Percentiles rank a stretch among this genome's conserved stretches.
Evolutionary conservation across 2,888 invertebrate species (phyloP).

Genomic region (Protophormia terraenovae): DNA sequence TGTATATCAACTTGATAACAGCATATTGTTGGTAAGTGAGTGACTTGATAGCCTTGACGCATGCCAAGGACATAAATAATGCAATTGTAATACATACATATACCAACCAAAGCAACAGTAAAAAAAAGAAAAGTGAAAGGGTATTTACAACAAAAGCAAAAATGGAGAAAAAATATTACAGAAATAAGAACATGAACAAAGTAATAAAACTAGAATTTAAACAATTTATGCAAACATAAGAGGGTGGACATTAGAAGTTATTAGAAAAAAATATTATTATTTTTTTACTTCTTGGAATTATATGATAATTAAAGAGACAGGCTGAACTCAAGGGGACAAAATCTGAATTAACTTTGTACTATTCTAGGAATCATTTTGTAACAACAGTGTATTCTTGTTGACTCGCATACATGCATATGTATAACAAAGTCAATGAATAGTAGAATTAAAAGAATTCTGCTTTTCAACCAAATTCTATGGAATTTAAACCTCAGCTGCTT

Average conservation of each 20-base stretch:
- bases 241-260: background rate
- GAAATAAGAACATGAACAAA: constrained; percentile 3
- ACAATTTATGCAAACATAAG: constrained; percentile 18
- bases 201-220: constrained; percentile 20
- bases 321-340: too few species aligned
- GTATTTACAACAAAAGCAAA: background rate
- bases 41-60: constrained; percentile 61
- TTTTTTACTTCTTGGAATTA: background rate
- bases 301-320: background rate
- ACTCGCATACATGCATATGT: too few species aligned
- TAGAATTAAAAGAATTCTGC: too few species aligned
- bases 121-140: constrained; percentile 36
- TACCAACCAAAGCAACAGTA: constrained; percentile 14
- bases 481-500: too few species aligned
- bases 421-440: too few species aligned
- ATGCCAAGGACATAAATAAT: constrained; percentile 73
- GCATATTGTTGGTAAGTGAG: constrained; percentile 35
- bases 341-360: too few species aligned
- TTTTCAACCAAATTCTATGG: too few species aligned
- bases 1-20: background rate
- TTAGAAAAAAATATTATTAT: background rate
- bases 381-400: too few species aligned
- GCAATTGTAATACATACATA: constrained; percentile 75
- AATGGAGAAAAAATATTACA: too few species aligned
- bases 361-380: too few species aligned